Conservation (phyloP, 2,888 invertebrate species). For the Autographa pulchrina region DNA sequence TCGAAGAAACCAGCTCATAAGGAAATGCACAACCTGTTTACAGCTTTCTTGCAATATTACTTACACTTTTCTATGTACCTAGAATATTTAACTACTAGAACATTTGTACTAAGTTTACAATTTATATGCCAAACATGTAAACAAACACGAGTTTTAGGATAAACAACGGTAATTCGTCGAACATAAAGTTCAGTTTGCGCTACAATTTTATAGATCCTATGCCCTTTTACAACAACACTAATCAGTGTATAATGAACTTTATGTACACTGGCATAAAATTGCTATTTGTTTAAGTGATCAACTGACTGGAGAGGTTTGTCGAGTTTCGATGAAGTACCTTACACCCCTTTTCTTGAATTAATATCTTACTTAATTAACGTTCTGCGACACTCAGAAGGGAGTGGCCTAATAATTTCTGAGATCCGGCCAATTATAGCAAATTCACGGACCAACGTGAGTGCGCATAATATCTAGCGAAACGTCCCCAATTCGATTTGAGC, state of each 20-base stretch:
- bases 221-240: too few species aligned
- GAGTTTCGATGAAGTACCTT: neutral
- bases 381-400: constrained; percentile 1
- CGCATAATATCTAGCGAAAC: neutral
- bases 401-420: neutral
- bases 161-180: too few species aligned
- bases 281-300: too few species aligned
- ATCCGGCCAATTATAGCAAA: constrained; percentile 2
- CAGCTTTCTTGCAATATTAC: constrained; percentile 1
- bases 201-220: too few species aligned
- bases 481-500: constrained; percentile 25
- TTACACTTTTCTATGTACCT: constrained; percentile 1
- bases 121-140: too few species aligned
- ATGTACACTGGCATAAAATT: too few species aligned
- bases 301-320: neutral
- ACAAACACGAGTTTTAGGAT: too few species aligned
- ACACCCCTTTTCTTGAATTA: neutral
- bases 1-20: neutral
- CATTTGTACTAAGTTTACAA: neutral
- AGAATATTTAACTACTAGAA: neutral
- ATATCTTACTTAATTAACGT: constrained; percentile 1
- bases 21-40: neutral
- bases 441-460: neutral
- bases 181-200: too few species aligned
- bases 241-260: too few species aligned